These are phyloP conservation scores for Esox lucius DNA, from an alignment of 2,797 vertebrate species.

Conservation along the genomic window DNA sequence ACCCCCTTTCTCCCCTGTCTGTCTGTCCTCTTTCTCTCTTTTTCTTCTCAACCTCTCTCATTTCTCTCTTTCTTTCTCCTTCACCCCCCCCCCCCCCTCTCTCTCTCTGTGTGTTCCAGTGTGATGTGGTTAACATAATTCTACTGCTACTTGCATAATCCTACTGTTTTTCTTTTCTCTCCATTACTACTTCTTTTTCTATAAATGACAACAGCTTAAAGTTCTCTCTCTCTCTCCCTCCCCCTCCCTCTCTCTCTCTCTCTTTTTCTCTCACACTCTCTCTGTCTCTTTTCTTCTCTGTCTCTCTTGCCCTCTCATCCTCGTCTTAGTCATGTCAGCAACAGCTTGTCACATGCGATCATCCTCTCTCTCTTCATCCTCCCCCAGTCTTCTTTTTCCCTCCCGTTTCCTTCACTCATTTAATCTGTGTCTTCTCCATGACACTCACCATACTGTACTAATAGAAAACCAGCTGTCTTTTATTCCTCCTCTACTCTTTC, in stretches of 20 bases:
- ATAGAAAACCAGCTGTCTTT: neutral
- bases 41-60: neutral
- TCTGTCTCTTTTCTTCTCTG: neutral
- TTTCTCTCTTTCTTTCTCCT: neutral
- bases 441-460: neutral
- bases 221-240: constrained; percentile 2
- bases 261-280: constrained; percentile 26
- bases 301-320: neutral
- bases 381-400: constrained; percentile 29
- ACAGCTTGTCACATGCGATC: constrained; percentile 75
- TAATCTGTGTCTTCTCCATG: neutral
- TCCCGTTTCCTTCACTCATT: constrained; percentile 29
- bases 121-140: constrained; percentile 7
- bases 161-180: constrained; percentile 14
- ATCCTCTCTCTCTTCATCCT: constrained; percentile 55
- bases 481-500: neutral
- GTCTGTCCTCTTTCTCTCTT: constrained; percentile 41
- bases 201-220: constrained; percentile 13
- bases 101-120: constrained; percentile 15
- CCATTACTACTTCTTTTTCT: constrained; percentile 13
- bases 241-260: constrained; percentile 12
- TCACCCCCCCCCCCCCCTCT: neutral
- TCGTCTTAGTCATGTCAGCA: constrained; percentile 70
- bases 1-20: constrained; percentile 35
- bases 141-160: constrained; percentile 15